phyloP scores from a whole-genome alignment of 2,113 vertebrate species.

The Catharus fuscescens region DNA sequence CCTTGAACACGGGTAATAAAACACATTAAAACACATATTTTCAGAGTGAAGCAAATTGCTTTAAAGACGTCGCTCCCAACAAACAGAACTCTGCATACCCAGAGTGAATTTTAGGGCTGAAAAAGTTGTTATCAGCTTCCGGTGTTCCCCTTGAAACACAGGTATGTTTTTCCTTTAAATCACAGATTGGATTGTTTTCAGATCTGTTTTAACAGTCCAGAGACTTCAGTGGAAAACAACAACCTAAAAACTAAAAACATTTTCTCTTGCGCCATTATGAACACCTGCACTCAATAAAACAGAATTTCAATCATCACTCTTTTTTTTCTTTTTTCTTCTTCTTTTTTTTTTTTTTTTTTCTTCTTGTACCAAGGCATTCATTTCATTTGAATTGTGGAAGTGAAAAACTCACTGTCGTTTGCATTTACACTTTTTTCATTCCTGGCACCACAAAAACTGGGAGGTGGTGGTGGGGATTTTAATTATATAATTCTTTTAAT shows the following conservation, averaged over 20 bases:
- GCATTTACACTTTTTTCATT: background rate
- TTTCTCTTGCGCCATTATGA: background rate
- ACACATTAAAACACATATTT: background rate
- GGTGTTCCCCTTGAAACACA: background rate
- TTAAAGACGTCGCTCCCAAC: background rate
- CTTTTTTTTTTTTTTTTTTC: background rate
- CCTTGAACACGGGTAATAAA: background rate
- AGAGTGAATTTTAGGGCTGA: background rate
- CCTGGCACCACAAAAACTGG: background rate
- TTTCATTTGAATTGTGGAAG: background rate
- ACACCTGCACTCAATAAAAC: background rate
- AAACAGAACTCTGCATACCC: background rate
- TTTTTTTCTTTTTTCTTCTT: background rate
- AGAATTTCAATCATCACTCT: background rate
- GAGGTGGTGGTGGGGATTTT: background rate
- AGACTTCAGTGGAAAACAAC: background rate
- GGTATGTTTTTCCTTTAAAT: background rate
- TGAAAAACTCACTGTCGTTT: background rate
- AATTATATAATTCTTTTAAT: conserved; percentile 36
- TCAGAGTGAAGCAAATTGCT: background rate
- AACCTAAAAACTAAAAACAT: background rate
- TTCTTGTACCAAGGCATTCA: background rate
- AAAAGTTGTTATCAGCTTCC: background rate
- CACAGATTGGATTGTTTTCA: background rate
- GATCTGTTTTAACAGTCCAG: background rate